Conservation (phyloP, 2,113 vertebrate species). For the Halichoeres trimaculatus region DNA sequence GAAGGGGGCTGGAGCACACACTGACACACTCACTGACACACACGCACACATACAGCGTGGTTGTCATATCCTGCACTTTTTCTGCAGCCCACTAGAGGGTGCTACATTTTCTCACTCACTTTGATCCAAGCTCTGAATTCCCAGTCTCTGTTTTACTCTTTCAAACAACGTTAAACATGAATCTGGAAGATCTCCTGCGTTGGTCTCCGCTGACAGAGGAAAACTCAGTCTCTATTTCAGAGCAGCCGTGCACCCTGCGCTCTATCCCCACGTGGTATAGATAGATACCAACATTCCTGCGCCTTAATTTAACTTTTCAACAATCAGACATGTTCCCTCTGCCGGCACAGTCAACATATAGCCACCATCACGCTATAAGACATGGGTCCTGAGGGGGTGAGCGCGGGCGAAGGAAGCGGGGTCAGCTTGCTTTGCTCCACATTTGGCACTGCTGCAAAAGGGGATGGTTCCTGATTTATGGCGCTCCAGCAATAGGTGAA, state of each 20-base stretch:
- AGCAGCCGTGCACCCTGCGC: neutral
- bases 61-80: too few relatives aligned
- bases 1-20: neutral
- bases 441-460: slow-evolving; percentile 68
- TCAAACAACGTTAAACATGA: too few relatives aligned
- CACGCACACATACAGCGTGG: neutral
- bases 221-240: neutral
- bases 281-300: slow-evolving; percentile 57
- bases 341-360: slow-evolving; percentile 58
- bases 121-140: neutral
- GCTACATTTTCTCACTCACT: slow-evolving; percentile 46
- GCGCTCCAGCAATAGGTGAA: slow-evolving; percentile 30
- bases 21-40: too few relatives aligned
- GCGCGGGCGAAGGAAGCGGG: slow-evolving; percentile 34
- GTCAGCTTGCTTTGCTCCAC: slow-evolving; percentile 62
- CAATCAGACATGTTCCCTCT: slow-evolving; percentile 52
- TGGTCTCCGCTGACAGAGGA: neutral
- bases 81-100: slow-evolving; percentile 72
- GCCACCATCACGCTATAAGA: slow-evolving; percentile 34
- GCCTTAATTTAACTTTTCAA: slow-evolving; percentile 71
- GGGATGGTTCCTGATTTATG: slow-evolving; percentile 70
- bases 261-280: slow-evolving; percentile 50
- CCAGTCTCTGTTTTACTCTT: too few relatives aligned
- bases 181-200: neutral
- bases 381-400: slow-evolving; percentile 20